These are phyloP conservation scores for Megaceryle alcyon DNA, from an alignment of 2,797 vertebrate species.

Conservation along the genomic window DNA sequence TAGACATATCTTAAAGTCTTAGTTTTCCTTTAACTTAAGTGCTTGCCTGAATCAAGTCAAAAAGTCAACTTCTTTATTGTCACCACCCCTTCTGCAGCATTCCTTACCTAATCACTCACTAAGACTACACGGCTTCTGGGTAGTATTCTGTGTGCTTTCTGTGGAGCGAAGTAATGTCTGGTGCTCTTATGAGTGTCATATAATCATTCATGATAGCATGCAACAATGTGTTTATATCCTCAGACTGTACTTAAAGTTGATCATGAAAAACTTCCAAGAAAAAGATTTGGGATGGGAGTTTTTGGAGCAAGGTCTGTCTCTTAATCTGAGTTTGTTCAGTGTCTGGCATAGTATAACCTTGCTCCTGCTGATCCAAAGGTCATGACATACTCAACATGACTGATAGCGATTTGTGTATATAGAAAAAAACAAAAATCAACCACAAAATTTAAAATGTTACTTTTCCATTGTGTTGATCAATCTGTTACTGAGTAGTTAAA, in stretches of 20 bases:
- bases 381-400: neutral
- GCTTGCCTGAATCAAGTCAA: neutral
- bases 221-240: neutral
- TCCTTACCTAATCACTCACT: neutral
- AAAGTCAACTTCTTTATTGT: neutral
- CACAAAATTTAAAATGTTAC: neutral
- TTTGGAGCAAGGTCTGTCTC: neutral
- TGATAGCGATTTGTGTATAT: rapidly evolving
- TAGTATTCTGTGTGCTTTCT: neutral
- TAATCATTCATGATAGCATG: neutral
- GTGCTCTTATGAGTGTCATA: neutral
- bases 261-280: neutral
- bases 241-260: neutral
- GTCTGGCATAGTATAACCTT: neutral
- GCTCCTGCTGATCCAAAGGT: neutral
- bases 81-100: neutral
- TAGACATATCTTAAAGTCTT: neutral
- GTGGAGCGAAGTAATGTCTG: neutral
- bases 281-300: neutral
- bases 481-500: neutral
- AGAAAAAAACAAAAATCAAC: neutral
- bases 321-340: neutral
- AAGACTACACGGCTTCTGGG: neutral
- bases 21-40: neutral
- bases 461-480: neutral